Evolutionary conservation across 1,140 invertebrate species (phyloP).

Genomic region (Eriocheir sinensis): DNA sequence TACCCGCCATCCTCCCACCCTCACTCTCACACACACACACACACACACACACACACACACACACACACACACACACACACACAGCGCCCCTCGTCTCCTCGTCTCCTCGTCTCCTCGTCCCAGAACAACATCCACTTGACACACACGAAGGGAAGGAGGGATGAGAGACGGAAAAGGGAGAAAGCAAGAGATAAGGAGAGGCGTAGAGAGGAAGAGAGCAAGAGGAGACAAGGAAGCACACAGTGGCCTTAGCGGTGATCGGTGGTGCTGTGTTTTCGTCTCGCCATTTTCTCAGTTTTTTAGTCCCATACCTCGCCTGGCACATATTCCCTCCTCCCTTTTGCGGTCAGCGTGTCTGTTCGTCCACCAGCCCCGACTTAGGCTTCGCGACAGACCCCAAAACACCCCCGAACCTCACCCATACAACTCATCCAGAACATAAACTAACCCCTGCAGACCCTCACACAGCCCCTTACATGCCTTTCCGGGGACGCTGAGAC

Average conservation of each 20-base stretch:
- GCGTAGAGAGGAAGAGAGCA: background rate
- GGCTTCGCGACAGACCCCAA: background rate
- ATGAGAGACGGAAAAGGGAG: background rate
- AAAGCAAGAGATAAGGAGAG: too few species aligned
- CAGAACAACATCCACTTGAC: background rate
- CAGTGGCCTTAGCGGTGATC: constrained; percentile 46
- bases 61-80: too few species aligned
- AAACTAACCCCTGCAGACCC: background rate
- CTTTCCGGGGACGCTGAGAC: background rate
- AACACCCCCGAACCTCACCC: background rate
- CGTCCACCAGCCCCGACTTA: constrained; percentile 57
- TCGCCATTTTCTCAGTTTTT: constrained; percentile 75
- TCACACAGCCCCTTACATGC: background rate
- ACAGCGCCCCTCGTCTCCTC: too few species aligned
- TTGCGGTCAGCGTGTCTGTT: constrained; percentile 71
- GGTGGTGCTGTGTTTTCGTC: constrained; percentile 63
- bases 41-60: background rate
- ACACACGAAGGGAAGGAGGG: background rate
- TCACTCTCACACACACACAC: background rate
- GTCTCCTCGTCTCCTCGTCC: too few species aligned
- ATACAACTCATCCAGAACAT: background rate
- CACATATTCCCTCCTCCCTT: constrained; percentile 74
- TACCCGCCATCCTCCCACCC: too few species aligned
- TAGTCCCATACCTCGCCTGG: constrained; percentile 70
- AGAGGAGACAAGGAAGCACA: background rate